These are phyloP conservation scores for Nymphalis c-album DNA, from an alignment of 2,888 invertebrate species.

Conservation along the genomic window DNA sequence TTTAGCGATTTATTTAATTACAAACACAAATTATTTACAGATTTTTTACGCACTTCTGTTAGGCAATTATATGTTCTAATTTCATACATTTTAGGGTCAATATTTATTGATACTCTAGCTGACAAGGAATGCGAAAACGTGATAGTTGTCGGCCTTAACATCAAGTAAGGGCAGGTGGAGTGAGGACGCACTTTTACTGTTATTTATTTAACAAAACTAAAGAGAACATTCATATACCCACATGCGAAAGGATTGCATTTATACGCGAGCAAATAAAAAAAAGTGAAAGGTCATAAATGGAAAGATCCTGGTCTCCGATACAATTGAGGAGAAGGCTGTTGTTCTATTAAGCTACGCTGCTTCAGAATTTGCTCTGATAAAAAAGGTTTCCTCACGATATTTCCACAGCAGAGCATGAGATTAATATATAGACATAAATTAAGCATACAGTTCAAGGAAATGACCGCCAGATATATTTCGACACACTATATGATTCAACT, in stretches of 20 bases:
- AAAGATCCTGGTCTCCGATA: too few relatives aligned
- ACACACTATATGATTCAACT: conserved; percentile 6
- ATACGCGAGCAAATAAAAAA: too few relatives aligned
- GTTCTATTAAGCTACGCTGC: too few relatives aligned
- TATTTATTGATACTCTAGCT: conserved; percentile 24
- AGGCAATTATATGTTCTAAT: conserved; percentile 9
- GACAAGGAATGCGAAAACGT: conserved; percentile 49
- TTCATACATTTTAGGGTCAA: conserved; percentile 8
- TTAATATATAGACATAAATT: not conserved
- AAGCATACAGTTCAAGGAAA: not conserved
- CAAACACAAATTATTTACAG: too few relatives aligned
- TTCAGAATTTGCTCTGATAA: too few relatives aligned
- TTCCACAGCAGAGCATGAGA: too few relatives aligned
- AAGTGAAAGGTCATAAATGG: too few relatives aligned
- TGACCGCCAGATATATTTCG: not conserved
- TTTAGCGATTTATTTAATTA: too few relatives aligned
- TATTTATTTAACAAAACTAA: conserved; percentile 8
- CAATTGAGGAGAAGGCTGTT: too few relatives aligned
- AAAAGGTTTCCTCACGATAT: too few relatives aligned
- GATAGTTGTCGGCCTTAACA: conserved; percentile 76
- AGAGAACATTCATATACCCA: not conserved
- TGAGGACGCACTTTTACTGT: conserved; percentile 56
- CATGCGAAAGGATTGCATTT: too few relatives aligned
- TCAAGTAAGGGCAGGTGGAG: conserved; percentile 62
- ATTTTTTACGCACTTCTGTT: not conserved